phyloP scores from a whole-genome alignment of 2,888 invertebrate genomes.

The Hesperia comma region DNA sequence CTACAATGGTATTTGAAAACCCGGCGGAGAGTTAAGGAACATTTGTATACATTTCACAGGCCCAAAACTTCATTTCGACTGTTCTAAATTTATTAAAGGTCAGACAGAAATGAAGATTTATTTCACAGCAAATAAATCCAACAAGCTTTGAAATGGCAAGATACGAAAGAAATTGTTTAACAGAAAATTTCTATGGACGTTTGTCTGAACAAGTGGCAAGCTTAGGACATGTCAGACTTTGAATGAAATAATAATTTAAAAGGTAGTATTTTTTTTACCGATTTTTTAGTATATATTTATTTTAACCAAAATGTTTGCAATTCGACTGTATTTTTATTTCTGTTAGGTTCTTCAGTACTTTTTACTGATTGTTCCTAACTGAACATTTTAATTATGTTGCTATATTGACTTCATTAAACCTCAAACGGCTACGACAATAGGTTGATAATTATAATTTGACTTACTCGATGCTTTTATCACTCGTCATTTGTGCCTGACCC shows the following conservation, averaged over 20 bases:
- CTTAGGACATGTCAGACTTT: not conserved
- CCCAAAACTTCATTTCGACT: constrained; percentile 40
- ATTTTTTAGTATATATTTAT: no score
- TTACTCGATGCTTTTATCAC: not conserved
- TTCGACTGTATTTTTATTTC: no score
- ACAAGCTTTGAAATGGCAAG: constrained; percentile 24
- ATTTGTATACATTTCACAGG: constrained; percentile 43
- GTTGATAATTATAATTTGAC: no score
- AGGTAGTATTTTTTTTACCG: not conserved
- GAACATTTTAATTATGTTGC: no score
- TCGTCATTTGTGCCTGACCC: constrained; percentile 1
- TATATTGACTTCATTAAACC: no score
- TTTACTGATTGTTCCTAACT: no score
- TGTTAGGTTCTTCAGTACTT: no score
- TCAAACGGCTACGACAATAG: no score
- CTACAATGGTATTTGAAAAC: constrained; percentile 28
- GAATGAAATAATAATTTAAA: not conserved
- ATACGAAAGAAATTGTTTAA: constrained; percentile 19
- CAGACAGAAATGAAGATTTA: constrained; percentile 46
- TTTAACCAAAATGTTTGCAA: no score
- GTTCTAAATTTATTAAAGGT: constrained; percentile 47
- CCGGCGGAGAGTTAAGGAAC: constrained; percentile 29
- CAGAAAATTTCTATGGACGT: constrained; percentile 4
- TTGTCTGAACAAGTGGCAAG: constrained; percentile 2
- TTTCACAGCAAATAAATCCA: constrained; percentile 33